Evolutionary conservation across 1,140 invertebrate species (phyloP), one percentile per base, ranked within the genome.

Genomic region (Conus betulinus): DNA sequence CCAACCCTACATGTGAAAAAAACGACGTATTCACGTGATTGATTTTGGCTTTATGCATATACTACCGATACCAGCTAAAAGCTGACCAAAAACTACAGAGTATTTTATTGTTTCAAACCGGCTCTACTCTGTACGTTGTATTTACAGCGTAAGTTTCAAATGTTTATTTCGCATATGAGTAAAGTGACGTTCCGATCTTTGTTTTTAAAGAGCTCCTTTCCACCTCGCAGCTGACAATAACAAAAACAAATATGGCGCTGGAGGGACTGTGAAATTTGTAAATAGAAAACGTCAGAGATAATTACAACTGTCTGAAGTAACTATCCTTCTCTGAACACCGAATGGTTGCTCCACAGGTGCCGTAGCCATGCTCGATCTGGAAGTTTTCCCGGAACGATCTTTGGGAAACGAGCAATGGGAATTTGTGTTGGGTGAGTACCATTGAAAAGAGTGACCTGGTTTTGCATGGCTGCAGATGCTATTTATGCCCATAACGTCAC

Each of bases 351-450:
- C 71, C 53, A 78, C 85, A 76, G 74, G 53, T 52, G 71, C 27
- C 74, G 53, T 83, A 90, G 91, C 86, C 85, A 99, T 99, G 98
- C 97, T 99, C 96, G 98, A 99, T 96, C 97, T 99, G 94, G 98
- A 99, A 96, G 97, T 99, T 93, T 97, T 98, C 93, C 98, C 98
- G 90, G 98, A 99, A 96, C 97, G 98, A 95, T 99, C 98, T 92
- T 96, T 99, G 94, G 98, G 98, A 96, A 98, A 98, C 95, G 98
- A 99, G 96, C 97, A 98, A 96, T 99, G 98, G 98, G 98, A 99
- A 96, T 98, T 99, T 96, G 97, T 99, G 95, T 96, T 99, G 96
- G 98, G 98, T 98, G 96, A 97, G 97, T 96, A 91, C 94, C 60
- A 63, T 11, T 63, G 11, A 11, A 63, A 63, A 63, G 60, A 63